Percentiles rank a stretch among this genome's conserved stretches.
phyloP scores from a whole-genome alignment of 2,113 vertebrate genomes.

The Onychostruthus taczanowskii region DNA sequence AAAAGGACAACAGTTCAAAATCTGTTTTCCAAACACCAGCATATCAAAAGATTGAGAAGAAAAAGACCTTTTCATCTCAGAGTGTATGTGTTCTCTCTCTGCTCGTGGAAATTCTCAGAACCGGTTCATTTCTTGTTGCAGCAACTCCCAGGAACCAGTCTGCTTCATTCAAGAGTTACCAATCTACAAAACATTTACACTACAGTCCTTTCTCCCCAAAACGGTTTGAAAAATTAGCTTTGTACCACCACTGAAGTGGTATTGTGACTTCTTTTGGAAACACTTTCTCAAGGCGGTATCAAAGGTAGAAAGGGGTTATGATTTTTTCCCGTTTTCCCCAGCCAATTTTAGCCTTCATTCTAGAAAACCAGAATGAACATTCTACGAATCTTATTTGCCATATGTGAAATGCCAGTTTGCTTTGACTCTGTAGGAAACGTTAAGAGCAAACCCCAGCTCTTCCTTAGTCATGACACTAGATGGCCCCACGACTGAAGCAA shows the following conservation, averaged over 20 bases:
- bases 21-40: neutral
- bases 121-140: neutral
- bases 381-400: neutral
- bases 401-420: neutral
- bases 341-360: neutral
- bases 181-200: neutral
- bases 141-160: neutral
- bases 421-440: neutral
- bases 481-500: conserved; percentile 59
- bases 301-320: neutral
- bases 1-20: neutral
- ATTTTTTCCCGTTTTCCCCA: neutral
- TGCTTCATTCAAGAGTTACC: neutral
- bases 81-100: neutral
- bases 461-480: conserved; percentile 49
- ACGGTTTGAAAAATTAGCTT: neutral
- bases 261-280: neutral
- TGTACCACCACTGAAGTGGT: neutral
- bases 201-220: neutral
- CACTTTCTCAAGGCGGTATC: neutral
- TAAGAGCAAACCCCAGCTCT: neutral
- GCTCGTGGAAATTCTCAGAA: neutral
- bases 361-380: neutral
- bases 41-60: neutral
- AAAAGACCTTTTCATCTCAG: neutral